These are phyloP conservation scores for Malurus cyaneus DNA, from an alignment of 2,113 vertebrate species.

Conservation along the genomic window DNA sequence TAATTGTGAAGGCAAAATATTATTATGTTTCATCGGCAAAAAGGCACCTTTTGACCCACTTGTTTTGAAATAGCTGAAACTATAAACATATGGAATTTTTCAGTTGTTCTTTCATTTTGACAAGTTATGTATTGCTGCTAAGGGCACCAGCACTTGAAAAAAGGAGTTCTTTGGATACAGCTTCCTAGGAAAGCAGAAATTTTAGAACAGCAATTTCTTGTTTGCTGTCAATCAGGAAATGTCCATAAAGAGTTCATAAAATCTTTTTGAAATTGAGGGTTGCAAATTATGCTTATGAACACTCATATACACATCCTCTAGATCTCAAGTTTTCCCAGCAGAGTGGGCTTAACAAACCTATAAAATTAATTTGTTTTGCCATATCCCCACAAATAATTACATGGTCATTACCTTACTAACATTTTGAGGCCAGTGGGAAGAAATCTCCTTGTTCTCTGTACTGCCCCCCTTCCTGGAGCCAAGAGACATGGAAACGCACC, in stretches of 20 bases:
- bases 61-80: background rate
- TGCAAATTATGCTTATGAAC: background rate
- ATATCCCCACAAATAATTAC: background rate
- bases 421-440: background rate
- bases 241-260: background rate
- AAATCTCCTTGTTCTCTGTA: background rate
- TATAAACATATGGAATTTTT: background rate
- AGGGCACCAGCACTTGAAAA: background rate
- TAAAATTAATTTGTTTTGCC: background rate
- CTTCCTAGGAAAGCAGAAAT: background rate
- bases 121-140: background rate
- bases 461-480: background rate
- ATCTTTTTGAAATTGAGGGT: background rate
- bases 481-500: background rate
- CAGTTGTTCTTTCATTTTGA: background rate
- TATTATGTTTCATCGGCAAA: background rate
- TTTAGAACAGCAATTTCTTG: background rate
- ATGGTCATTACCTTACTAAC: background rate
- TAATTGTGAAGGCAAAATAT: background rate
- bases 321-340: background rate
- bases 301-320: background rate
- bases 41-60: background rate
- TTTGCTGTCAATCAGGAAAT: background rate
- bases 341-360: background rate
- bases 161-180: background rate